phyloP scores from a whole-genome alignment of 2,113 vertebrate species.

The Chaenogobius annularis region DNA sequence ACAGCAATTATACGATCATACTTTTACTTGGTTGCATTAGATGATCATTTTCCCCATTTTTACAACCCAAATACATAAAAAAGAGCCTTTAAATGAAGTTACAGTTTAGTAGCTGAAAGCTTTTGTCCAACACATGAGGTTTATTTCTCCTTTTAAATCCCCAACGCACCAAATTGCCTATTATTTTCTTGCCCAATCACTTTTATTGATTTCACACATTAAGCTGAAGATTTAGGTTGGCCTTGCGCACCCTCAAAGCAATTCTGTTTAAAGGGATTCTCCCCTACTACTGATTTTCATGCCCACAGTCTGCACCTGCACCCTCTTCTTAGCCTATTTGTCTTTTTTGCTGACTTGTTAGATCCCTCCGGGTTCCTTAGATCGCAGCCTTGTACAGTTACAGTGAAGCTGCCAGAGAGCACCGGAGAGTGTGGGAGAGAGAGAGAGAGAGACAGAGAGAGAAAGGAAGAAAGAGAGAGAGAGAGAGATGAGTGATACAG shows the following conservation, averaged over 20 bases:
- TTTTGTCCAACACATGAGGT: constrained; percentile 28
- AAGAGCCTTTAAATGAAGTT: constrained; percentile 15
- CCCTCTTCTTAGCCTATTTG: constrained; percentile 20
- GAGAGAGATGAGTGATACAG: constrained; percentile 46
- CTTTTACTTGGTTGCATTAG: neutral
- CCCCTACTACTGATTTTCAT: constrained; percentile 28
- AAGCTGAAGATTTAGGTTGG: constrained; percentile 43
- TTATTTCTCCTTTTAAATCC: constrained; percentile 36
- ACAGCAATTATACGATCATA: too few species aligned
- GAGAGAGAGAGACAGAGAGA: neutral
- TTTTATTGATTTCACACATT: constrained; percentile 39
- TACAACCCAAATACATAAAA: neutral
- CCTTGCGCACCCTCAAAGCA: constrained; percentile 20
- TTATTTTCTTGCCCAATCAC: constrained; percentile 53
- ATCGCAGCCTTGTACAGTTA: constrained; percentile 41
- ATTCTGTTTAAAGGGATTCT: constrained; percentile 49
- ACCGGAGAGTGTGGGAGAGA: too few species aligned
- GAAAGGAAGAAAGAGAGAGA: neutral
- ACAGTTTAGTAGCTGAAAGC: constrained; percentile 24
- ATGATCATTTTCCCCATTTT: neutral
- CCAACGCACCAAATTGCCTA: constrained; percentile 50
- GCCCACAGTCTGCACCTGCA: constrained; percentile 17
- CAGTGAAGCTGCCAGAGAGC: constrained; percentile 27
- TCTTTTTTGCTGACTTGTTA: constrained; percentile 36
- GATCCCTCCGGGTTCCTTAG: constrained; percentile 26